A percentile compares a stretch with the other conserved stretches of the same genome.
Evolutionary conservation across 2,113 vertebrate species (phyloP).

Genomic region (Corythornis cristatus): DNA sequence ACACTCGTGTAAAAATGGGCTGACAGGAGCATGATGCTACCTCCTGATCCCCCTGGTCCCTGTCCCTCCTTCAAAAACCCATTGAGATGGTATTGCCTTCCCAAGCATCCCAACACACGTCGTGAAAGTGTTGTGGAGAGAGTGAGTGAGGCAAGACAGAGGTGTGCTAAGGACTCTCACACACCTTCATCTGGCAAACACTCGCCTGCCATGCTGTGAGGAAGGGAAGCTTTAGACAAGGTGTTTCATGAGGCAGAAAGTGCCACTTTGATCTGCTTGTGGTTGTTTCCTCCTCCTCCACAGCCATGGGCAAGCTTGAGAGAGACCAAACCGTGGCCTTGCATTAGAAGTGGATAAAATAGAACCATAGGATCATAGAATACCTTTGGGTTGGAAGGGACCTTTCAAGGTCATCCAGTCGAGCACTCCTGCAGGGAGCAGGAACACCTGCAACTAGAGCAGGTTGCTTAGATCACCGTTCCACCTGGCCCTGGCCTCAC

Average conservation of each 20-base stretch:
- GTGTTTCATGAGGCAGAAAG: rapidly evolving
- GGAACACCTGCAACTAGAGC: too few relatives aligned
- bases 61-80: not conserved
- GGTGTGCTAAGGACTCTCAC: not conserved
- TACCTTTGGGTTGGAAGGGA: too few relatives aligned
- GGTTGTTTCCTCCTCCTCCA: not conserved
- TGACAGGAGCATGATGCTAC: not conserved
- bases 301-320: not conserved
- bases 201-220: not conserved
- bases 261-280: rapidly evolving
- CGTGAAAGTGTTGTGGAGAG: not conserved
- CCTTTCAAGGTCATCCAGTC: too few relatives aligned
- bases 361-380: not conserved
- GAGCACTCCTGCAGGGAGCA: too few relatives aligned
- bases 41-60: not conserved
- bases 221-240: not conserved
- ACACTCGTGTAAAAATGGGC: not conserved
- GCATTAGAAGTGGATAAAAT: not conserved
- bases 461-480: too few relatives aligned
- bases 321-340: not conserved
- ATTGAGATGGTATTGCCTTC: not conserved
- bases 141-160: not conserved
- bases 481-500: not conserved
- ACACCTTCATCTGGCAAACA: too few relatives aligned
- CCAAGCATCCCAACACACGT: not conserved